Evolutionary conservation across 2,888 invertebrate species (phyloP), one percentile per base, ranked within the genome.

Genomic region (Mythimna loreyi): DNA sequence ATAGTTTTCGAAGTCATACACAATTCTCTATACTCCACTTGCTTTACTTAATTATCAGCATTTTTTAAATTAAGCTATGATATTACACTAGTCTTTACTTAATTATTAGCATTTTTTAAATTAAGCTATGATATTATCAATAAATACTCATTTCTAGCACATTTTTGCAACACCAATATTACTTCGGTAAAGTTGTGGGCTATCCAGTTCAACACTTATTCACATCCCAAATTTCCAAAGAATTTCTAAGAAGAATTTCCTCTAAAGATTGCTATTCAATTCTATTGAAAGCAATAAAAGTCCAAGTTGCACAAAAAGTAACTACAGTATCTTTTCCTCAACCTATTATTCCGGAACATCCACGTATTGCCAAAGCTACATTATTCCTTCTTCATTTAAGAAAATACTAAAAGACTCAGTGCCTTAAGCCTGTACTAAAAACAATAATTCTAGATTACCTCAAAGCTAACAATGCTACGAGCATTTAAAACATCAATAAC

Each of bases 401-500:
- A 49, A 79, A 64, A 19, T 45, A 49, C 52, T 25, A 1, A 55
- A 47, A 45, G 47, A 80, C 65, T 66, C 56, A 63, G 72, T 72
- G 28, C 52, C 52, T 53, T 43, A n/a, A 21, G 47, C 47, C 40
- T 9, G 3, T 25, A 45, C n/a, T 45, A 19, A 28, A 53, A 36
- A 58, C 66, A 59, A 66, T 70, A 61, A 60, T 9, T 67, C 49
- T 36, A 23, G 16, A 53, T 49, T 43, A 50, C 40, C 36, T 66
- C 61, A 57, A 49, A 52, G 58, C 50, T 68, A 3, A 16, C 50
- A 68, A 30, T 69, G 16, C 55, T 64, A 67, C 7, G 4, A 40
- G 13, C 40, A 40, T 65, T 62, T 63, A n/a, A 58, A 72, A 79
- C n/a, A n/a, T 79, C 60, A 43, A 67, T 52, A 57, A 28, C 65